Evolutionary conservation across 2,888 invertebrate species (phyloP).

Genomic region (Morpho deidamia): DNA sequence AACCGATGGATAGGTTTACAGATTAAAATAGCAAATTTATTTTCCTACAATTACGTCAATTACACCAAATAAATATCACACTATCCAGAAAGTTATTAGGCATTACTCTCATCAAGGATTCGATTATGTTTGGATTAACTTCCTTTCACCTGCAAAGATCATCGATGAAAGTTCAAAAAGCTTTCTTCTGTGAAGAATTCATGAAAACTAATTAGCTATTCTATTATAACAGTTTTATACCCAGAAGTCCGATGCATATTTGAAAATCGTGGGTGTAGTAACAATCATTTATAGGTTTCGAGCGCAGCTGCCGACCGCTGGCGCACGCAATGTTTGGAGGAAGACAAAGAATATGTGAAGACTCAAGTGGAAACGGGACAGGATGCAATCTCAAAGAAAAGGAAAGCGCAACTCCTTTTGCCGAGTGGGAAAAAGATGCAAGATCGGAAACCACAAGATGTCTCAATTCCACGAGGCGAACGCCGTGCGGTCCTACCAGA

Average conservation of each 20-base stretch:
- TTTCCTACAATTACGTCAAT: too few relatives aligned
- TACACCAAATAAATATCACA: too few relatives aligned
- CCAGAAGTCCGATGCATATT: slow-evolving; percentile 45
- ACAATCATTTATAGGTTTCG: slow-evolving; percentile 69
- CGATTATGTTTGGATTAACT: too few relatives aligned
- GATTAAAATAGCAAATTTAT: too few relatives aligned
- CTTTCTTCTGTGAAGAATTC: not conserved
- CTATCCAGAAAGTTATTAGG: too few relatives aligned
- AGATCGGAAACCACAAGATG: slow-evolving; percentile 78
- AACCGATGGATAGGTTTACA: too few relatives aligned
- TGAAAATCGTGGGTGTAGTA: slow-evolving; percentile 56
- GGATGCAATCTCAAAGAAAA: slow-evolving; percentile 58
- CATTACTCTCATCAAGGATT: too few relatives aligned
- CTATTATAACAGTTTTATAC: slow-evolving; percentile 32
- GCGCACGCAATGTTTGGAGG: slow-evolving; percentile 71
- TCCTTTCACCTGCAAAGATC: too few relatives aligned
- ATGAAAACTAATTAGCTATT: slow-evolving; percentile 2
- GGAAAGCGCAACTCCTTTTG: slow-evolving; percentile 51
- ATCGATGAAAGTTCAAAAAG: too few relatives aligned
- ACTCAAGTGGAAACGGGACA: slow-evolving; percentile 62
- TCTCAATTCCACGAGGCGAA: slow-evolving; percentile 76
- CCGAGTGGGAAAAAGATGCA: slow-evolving; percentile 57
- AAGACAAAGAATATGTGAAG: slow-evolving; percentile 69
- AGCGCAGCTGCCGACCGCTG: slow-evolving; percentile 68
- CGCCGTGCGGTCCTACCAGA: slow-evolving; percentile 70